A percentile compares a stretch with the other conserved stretches of the same genome.
These are phyloP conservation scores for Chelon auratus DNA, from an alignment of 2,797 vertebrate species.

Conservation along the genomic window DNA sequence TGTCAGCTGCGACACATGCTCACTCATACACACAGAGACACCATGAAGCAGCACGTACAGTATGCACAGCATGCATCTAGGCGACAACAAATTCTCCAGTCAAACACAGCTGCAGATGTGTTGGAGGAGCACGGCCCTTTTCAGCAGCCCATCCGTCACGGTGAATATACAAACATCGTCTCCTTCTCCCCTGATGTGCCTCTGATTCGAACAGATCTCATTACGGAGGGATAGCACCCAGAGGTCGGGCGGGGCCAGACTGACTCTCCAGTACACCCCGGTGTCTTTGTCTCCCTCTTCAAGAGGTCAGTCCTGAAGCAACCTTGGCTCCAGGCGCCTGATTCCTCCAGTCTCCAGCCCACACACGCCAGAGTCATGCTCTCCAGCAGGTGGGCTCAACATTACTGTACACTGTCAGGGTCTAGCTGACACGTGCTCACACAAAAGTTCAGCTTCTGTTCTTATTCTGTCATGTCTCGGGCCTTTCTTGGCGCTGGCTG, in stretches of 20 bases:
- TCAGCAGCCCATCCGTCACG: constrained; percentile 31
- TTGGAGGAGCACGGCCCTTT: constrained; percentile 13
- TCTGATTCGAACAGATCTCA: constrained; percentile 53
- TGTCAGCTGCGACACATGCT: constrained; percentile 29
- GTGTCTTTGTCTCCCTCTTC: constrained; percentile 59
- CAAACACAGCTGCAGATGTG: constrained; percentile 51
- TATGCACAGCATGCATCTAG: constrained; percentile 22
- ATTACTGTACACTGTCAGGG: constrained; percentile 32
- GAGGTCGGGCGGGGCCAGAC: constrained; percentile 54
- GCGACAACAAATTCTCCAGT: constrained; percentile 22
- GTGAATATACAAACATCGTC: constrained; percentile 23
- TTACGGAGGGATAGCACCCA: constrained; percentile 40
- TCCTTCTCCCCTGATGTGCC: constrained; percentile 38
- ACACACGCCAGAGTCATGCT: constrained; percentile 63
- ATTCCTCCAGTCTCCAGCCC: constrained; percentile 53
- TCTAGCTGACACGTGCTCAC: constrained; percentile 32
- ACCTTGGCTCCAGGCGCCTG: constrained; percentile 54
- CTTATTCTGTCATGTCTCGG: constrained; percentile 20
- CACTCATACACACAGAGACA: background rate
- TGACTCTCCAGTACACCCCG: constrained; percentile 39
- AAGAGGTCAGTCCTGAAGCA: constrained; percentile 57
- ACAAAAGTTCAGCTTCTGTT: constrained; percentile 41
- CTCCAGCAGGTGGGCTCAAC: constrained; percentile 65
- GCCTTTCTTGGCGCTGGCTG: constrained; percentile 5
- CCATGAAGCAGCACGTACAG: constrained; percentile 14